Base-by-base conservation (phyloP, 2,797 vertebrate genomes). In the Coluber constrictor region DNA sequence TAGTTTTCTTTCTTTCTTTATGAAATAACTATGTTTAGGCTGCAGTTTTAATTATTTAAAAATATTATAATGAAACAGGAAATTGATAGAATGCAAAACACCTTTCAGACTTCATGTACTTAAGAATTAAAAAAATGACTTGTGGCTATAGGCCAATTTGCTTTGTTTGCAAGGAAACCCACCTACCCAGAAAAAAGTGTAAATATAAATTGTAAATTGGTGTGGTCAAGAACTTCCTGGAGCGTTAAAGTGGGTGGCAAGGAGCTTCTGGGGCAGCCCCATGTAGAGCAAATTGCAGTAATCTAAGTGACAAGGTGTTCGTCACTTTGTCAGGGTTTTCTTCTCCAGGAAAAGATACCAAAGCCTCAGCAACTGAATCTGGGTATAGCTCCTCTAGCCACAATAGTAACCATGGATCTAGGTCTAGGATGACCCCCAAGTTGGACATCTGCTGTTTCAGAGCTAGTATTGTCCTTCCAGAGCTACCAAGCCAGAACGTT, bases 191-290 rank as follows among this genome's bases (percentile, higher is more conserved):
- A 83, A 47, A 79, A 79, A 83, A 43, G 18, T 25, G 11, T 47
- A 25, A 83, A 83, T 83, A 47, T 83, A 47, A 25, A 83, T 83
- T 47, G 37, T 43, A 83, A 83, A 83, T 83, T 83, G 74, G 20
- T 83, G 74, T 47, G 37, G 74, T 83, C 74, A 83, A 83, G 74
- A 47, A 47, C 37, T 25, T 83, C 74, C 74, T 83, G 74, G 74
- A 83, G 74, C 2, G 74, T 47, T 83, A 83, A 83, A 83, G 37
- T 47, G 74, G 37, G 74, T 83, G 74, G 74, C 74, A 83, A 83
- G 37, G 83, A 92, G 92, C 95, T 95, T 95, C 74, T 83, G 37
- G 47, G 37, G 74, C 74, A 83, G 37, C 74, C 74, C 74, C 74
- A 83, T 83, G 37, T 83, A 83, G 74, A 83, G 74, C 74, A 83